A percentile compares a stretch with the other conserved stretches of the same genome.
Evolutionary conservation across 1,140 invertebrate species (phyloP).

Genomic region (Bombus sylvicola): DNA sequence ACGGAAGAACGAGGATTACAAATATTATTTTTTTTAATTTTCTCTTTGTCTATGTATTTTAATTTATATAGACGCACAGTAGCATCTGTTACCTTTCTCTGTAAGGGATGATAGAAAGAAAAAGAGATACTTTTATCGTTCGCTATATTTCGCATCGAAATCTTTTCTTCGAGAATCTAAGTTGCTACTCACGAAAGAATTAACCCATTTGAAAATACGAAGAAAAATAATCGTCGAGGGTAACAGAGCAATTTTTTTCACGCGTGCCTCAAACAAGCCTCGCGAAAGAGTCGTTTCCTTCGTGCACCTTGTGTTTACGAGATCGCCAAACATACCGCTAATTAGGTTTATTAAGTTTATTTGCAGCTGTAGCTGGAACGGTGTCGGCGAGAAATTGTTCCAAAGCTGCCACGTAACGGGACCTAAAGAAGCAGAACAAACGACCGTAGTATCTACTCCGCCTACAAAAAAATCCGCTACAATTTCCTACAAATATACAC

Average conservation of each 20-base stretch:
- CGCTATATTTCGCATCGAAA: not conserved
- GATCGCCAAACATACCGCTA: not conserved
- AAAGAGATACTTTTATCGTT: too few species aligned
- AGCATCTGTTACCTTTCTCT: not conserved
- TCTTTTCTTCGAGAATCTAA: not conserved
- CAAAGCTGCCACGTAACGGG: not conserved
- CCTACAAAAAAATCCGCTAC: not conserved
- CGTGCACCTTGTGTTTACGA: not conserved
- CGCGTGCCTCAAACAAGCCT: too few species aligned
- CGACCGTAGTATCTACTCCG: too few species aligned
- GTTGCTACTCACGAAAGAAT: not conserved
- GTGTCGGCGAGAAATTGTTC: not conserved
- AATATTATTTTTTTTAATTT: not conserved
- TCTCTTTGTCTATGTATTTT: not conserved
- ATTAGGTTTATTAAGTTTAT: conserved; percentile 30
- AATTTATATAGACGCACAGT: not conserved
- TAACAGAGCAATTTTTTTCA: too few species aligned
- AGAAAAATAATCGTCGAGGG: not conserved
- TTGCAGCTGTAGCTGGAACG: not conserved
- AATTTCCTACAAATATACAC: not conserved
- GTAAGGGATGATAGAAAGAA: not conserved
- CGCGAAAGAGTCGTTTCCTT: not conserved
- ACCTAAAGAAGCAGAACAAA: not conserved
- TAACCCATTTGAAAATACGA: not conserved
- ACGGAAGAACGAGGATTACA: not conserved